Percentiles rank a stretch among this genome's conserved stretches.
Evolutionary conservation across 2,113 vertebrate genomes (phyloP).

Genomic region (Clarias magur): DNA sequence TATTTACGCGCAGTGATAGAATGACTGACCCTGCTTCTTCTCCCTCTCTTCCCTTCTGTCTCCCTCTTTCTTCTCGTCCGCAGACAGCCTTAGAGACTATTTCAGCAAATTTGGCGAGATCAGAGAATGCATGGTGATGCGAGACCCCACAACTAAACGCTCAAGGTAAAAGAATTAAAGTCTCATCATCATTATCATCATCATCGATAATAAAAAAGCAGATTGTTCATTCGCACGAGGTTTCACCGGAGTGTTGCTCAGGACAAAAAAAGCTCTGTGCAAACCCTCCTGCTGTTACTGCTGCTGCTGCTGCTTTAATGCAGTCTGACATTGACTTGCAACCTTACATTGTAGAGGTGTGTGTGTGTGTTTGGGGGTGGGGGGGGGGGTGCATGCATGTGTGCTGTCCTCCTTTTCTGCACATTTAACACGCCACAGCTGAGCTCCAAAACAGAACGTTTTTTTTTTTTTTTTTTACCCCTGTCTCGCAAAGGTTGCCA

Average conservation of each 20-base stretch:
- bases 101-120: constrained; percentile 99
- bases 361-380: constrained; percentile 12
- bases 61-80: constrained; percentile 63
- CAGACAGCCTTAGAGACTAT: constrained; percentile 99
- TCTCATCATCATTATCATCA: not conserved
- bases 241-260: constrained; percentile 52
- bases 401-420: constrained; percentile 11
- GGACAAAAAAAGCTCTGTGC: constrained; percentile 60
- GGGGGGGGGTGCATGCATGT: constrained; percentile 41
- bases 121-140: constrained; percentile 99
- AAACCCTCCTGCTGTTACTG: constrained; percentile 46
- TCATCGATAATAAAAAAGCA: not conserved
- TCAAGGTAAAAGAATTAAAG: constrained; percentile 86
- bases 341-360: not conserved
- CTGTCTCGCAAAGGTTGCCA: not conserved
- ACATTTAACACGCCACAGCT: not conserved
- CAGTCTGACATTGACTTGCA: constrained; percentile 79
- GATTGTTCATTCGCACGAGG: not conserved
- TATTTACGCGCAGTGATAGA: constrained; percentile 26
- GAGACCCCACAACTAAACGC: constrained; percentile 97
- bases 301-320: constrained; percentile 72
- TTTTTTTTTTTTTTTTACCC: not conserved
- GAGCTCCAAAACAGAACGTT: not conserved
- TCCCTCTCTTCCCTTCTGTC: not conserved
- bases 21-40: not conserved